Percentiles rank a stretch among this genome's conserved stretches.
Evolutionary conservation across 2,888 invertebrate genomes (phyloP).

Genomic region (Resseliella maxima): DNA sequence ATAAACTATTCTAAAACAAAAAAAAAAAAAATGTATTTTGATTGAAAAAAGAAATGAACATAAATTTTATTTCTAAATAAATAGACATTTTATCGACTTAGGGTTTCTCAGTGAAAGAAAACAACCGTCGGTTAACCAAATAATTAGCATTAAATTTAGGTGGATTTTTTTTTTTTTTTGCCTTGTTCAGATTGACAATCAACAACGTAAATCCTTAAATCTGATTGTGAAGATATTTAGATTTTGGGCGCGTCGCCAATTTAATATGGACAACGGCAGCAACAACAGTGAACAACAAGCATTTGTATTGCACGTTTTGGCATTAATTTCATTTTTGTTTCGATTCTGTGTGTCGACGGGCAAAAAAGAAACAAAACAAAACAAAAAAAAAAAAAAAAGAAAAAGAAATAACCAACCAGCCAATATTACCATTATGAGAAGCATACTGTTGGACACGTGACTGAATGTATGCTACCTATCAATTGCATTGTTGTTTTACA

Average conservation of each 20-base stretch:
- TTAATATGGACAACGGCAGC: background rate
- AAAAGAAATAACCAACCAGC: background rate
- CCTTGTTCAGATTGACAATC: background rate
- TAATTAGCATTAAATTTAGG: constrained; percentile 22
- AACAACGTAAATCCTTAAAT: background rate
- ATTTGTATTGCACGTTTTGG: background rate
- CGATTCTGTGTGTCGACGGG: background rate
- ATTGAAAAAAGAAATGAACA: background rate
- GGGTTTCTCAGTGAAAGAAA: background rate
- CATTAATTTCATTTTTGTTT: background rate
- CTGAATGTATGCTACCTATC: constrained; percentile 45
- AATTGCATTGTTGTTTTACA: constrained; percentile 48
- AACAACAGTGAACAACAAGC: background rate
- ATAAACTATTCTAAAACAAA: background rate
- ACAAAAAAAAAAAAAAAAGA: too few species aligned
- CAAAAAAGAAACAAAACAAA: too few species aligned
- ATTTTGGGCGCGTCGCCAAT: background rate
- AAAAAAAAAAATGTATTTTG: background rate
- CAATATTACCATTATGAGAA: background rate
- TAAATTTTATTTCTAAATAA: background rate
- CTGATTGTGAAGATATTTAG: background rate
- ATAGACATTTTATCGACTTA: background rate
- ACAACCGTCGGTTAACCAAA: background rate
- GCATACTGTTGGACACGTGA: constrained; percentile 40
- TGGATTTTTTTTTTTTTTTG: background rate